These are phyloP conservation scores for Kryptopterus vitreolus DNA, from an alignment of 2,797 vertebrate species.

Conservation along the genomic window DNA sequence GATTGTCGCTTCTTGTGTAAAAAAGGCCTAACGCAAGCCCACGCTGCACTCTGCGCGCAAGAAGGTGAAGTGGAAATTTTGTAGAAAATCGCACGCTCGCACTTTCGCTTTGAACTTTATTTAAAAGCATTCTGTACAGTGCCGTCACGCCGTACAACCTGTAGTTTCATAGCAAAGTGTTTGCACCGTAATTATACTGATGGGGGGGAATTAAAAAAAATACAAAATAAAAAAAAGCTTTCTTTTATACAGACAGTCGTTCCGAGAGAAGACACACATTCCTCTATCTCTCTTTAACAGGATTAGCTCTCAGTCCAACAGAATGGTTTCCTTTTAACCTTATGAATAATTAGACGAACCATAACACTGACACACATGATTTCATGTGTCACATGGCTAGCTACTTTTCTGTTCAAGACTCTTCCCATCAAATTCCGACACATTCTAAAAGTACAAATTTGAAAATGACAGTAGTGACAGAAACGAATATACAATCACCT, in stretches of 20 bases:
- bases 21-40: conserved; percentile 8
- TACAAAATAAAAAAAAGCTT: neutral
- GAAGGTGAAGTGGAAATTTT: conserved; percentile 18
- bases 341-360: neutral
- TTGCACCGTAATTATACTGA: conserved; percentile 6
- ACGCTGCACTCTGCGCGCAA: neutral
- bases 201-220: too few relatives aligned
- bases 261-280: neutral
- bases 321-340: neutral
- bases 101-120: neutral
- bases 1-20: conserved; percentile 27
- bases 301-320: too few relatives aligned
- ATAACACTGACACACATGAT: neutral
- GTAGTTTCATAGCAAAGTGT: neutral
- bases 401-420: too few relatives aligned
- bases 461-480: too few relatives aligned
- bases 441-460: too few relatives aligned
- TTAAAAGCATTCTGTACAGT: neutral
- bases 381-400: neutral
- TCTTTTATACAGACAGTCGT: neutral
- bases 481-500: too few relatives aligned
- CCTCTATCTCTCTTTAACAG: neutral
- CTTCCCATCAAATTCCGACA: too few relatives aligned
- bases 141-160: neutral
- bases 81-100: neutral